Percentiles rank a stretch among this genome's conserved stretches.
Evolutionary conservation across 1,140 invertebrate species (phyloP).

Genomic region (Campoletis sonorensis): DNA sequence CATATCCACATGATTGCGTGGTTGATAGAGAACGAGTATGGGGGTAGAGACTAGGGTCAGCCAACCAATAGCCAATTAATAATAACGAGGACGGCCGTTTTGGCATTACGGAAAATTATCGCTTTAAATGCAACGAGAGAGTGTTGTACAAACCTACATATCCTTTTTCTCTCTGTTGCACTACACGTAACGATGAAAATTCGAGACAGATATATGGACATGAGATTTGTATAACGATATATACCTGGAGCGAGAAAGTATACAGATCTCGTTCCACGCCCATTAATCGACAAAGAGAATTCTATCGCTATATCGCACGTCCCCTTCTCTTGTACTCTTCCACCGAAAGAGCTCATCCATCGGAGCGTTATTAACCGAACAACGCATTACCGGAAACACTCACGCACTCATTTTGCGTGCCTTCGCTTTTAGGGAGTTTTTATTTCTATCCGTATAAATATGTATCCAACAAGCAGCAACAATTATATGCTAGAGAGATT

Average conservation of each 20-base stretch:
- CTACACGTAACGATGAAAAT: not conserved
- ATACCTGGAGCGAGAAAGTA: constrained; percentile 9
- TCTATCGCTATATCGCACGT: constrained; percentile 5
- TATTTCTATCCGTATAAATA: not conserved
- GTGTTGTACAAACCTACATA: constrained; percentile 29
- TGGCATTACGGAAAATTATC: constrained; percentile 68
- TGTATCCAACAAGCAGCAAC: too few species aligned
- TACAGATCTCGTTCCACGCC: constrained; percentile 37
- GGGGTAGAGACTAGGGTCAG: constrained; percentile 10
- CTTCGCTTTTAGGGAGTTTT: not conserved
- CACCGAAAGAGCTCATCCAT: not conserved
- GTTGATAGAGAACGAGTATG: constrained; percentile 2
- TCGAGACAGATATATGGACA: not conserved
- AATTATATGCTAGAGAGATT: too few species aligned
- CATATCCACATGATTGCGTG: constrained; percentile 7
- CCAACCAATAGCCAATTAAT: constrained; percentile 64
- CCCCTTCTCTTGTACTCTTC: not conserved
- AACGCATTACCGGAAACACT: constrained; percentile 38
- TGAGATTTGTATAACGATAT: not conserved
- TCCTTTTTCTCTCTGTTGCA: constrained; percentile 25
- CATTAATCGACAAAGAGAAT: constrained; percentile 39
- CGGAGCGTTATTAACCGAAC: constrained; percentile 16
- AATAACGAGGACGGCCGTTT: constrained; percentile 65
- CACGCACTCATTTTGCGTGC: constrained; percentile 10
- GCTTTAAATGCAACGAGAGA: constrained; percentile 60